Percentiles rank a stretch among this genome's conserved stretches.
Evolutionary conservation across 2,797 vertebrate species (phyloP).

Genomic region (Synanceia verrucosa): DNA sequence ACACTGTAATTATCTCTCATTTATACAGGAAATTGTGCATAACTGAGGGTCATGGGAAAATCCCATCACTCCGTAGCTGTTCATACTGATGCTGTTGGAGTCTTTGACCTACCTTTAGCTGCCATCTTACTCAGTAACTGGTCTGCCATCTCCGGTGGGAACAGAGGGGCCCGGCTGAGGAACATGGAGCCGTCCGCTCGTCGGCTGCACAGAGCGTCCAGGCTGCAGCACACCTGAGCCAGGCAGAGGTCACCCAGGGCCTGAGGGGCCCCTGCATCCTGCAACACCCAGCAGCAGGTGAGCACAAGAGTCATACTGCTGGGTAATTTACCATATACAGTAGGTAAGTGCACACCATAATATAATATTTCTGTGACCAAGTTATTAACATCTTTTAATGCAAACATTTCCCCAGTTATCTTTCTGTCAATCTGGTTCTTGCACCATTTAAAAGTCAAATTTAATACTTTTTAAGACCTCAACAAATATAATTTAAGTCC

Average conservation of each 20-base stretch:
- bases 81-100: not conserved
- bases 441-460: too few species aligned
- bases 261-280: constrained; percentile 88
- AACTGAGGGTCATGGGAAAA: not conserved
- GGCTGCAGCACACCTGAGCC: constrained; percentile 87
- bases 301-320: not conserved
- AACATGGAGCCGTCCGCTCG: constrained; percentile 89
- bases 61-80: not conserved
- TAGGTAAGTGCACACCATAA: too few species aligned
- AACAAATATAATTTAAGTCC: too few species aligned
- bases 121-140: constrained; percentile 91
- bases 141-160: constrained; percentile 94
- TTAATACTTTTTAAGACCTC: too few species aligned
- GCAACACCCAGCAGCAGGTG: constrained; percentile 34
- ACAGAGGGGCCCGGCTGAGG: constrained; percentile 86
- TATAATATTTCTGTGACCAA: too few species aligned
- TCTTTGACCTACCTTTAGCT: constrained; percentile 84
- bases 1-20: not conserved
- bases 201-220: constrained; percentile 89
- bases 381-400: too few species aligned
- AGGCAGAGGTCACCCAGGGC: constrained; percentile 90
- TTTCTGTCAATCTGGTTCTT: too few species aligned
- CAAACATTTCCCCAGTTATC: too few species aligned
- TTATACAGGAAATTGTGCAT: not conserved
- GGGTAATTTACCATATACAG: not conserved